Base-by-base conservation (phyloP, 2,113 vertebrate species). In the Ardeotis arabs region DNA sequence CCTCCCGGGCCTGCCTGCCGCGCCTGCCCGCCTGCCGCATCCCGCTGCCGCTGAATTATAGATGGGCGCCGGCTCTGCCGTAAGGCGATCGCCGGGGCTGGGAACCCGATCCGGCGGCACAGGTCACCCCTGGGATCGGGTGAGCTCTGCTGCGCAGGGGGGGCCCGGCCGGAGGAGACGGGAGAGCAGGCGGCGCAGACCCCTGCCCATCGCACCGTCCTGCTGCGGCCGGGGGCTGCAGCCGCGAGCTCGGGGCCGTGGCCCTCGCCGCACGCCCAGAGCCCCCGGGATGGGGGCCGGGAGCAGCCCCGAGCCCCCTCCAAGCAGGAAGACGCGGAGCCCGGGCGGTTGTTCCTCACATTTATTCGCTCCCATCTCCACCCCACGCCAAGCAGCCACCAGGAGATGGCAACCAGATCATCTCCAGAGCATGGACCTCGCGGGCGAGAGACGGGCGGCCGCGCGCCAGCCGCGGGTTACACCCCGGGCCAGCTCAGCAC, bases 21-120 rank as follows among this genome's bases (percentile, higher is more conserved):
- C 49, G 95, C 85, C 95, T 97, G 95, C 97, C 86, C 56, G 88
- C 97, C 87, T 93, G 98, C 83, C 77, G 92, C 85, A 96, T 97
- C 97, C 96, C 68, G 73, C 94, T 99, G 87, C 96, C 68, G 73
- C 94, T 99, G 87, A 99, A 99, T 99, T 98, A 99, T 97, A 98
- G 96, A 99, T 99, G 98, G 97, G 94, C 12, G 90, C 60, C 41
- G 4, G 86, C 69, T 19, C 20, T 17, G 63, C 93, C 64, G 98
- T 98, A 99, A 99, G 96, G 92, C 7, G 96, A 98, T 95, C 96
- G 95, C 93, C 25, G 63, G 73, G 45, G 91, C 92, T 60, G 91
- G 97, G 96, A 98, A 99, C 98, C 94, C 66, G 79, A 96, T 98
- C 96, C 72, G 73, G 45, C 2, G 35, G 86, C 59, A 66, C 95